Conservation (phyloP, 1,140 invertebrate species). For the Achroia grisella region DNA sequence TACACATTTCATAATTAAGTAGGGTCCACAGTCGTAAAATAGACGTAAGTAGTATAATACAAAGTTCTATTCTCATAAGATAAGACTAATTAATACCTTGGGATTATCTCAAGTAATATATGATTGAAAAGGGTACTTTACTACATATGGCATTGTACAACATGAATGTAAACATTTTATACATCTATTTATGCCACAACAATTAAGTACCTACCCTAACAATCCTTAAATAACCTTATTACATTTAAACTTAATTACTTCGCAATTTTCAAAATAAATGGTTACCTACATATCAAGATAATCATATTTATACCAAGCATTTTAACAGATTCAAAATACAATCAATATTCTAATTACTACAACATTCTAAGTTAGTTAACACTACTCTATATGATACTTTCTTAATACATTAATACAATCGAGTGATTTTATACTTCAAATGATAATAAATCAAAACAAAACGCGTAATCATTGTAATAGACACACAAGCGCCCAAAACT, state of each 20-base stretch:
- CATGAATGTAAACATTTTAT: constrained; percentile 24
- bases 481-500: constrained; percentile 27
- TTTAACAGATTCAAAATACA: too few species aligned
- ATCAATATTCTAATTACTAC: too few species aligned
- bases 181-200: constrained; percentile 22
- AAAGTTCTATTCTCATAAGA: neutral
- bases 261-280: constrained; percentile 7
- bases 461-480: constrained; percentile 22
- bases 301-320: neutral
- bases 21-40: neutral
- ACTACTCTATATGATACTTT: too few species aligned
- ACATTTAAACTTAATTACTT: constrained; percentile 20
- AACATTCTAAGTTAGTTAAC: too few species aligned
- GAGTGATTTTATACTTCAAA: constrained; percentile 15
- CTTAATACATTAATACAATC: neutral
- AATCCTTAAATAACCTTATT: constrained; percentile 33
- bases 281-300: neutral
- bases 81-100: constrained; percentile 1
- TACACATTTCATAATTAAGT: constrained; percentile 9
- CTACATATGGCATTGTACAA: constrained; percentile 19
- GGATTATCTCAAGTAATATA: neutral
- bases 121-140: constrained; percentile 4
- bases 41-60: neutral
- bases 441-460: constrained; percentile 17
- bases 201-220: constrained; percentile 45